Percentiles rank a stretch among this genome's conserved stretches.
These are phyloP conservation scores for Telmatochromis brichardi DNA, from an alignment of 2,113 vertebrate species.

Conservation along the genomic window DNA sequence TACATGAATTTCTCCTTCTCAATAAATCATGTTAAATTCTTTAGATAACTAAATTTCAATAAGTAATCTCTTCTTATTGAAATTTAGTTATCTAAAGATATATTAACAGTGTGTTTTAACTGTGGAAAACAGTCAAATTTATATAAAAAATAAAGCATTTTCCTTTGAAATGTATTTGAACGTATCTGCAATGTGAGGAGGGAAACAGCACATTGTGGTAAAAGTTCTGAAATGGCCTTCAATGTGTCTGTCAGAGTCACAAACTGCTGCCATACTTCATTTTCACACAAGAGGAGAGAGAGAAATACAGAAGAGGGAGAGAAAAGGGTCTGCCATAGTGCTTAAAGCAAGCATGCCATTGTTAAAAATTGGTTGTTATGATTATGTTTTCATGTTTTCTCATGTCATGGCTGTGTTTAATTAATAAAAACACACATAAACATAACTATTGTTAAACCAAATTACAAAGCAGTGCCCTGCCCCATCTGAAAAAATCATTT, in stretches of 20 bases:
- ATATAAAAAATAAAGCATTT: background rate
- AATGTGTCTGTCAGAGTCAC: background rate
- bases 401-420: background rate
- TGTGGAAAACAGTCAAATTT: background rate
- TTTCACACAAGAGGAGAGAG: slow-evolving; percentile 28
- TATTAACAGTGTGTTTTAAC: background rate
- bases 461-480: slow-evolving; percentile 17
- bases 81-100: background rate
- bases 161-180: background rate
- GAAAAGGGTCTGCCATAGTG: slow-evolving; percentile 15
- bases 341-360: slow-evolving; percentile 54
- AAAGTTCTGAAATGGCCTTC: slow-evolving; percentile 19
- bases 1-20: background rate
- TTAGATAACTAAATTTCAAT: too few species aligned
- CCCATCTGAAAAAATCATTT: slow-evolving; percentile 25
- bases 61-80: background rate
- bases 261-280: slow-evolving; percentile 24
- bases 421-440: slow-evolving; percentile 47
- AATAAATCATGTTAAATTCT: background rate
- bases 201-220: background rate
- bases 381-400: slow-evolving; percentile 56
- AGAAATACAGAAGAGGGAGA: slow-evolving; percentile 42
- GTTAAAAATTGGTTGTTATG: slow-evolving; percentile 14
- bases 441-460: slow-evolving; percentile 42
- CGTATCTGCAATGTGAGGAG: background rate